phyloP scores from a whole-genome alignment of 2,797 vertebrate genomes.

The Danio tinwini region DNA sequence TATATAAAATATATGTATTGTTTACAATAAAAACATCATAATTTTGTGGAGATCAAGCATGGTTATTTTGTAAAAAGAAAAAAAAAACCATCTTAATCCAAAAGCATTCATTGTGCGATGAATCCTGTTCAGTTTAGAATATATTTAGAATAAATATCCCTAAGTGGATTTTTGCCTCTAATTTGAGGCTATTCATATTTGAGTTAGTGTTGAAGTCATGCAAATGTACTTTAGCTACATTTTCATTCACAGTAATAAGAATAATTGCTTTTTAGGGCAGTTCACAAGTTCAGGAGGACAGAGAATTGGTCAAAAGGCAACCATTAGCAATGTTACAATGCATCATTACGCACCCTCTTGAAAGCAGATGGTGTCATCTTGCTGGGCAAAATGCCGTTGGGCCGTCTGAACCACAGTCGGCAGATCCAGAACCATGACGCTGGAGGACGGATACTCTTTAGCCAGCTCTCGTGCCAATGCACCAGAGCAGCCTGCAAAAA shows the following conservation, averaged over 20 bases:
- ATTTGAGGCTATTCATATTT: neutral
- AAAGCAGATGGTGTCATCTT: slow-evolving; percentile 67
- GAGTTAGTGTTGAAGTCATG: neutral
- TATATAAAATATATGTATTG: no score
- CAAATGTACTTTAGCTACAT: neutral
- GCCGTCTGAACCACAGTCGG: slow-evolving; percentile 71
- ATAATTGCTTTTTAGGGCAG: neutral
- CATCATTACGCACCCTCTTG: slow-evolving; percentile 66
- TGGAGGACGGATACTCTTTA: slow-evolving; percentile 72
- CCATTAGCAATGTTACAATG: neutral
- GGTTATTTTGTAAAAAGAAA: no score
- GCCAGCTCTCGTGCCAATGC: slow-evolving; percentile 74
- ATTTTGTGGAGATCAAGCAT: no score
- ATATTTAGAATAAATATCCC: no score
- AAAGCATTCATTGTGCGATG: no score
- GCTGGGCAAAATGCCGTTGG: slow-evolving; percentile 70
- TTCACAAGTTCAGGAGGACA: neutral
- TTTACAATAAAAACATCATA: no score
- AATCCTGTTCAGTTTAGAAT: no score
- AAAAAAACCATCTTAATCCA: no score
- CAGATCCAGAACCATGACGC: slow-evolving; percentile 74
- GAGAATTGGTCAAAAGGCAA: neutral
- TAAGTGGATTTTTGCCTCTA: no score
- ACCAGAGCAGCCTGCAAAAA: slow-evolving; percentile 76
- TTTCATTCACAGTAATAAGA: neutral